These are phyloP conservation scores for Schlechtendalia chinensis DNA, from an alignment of 1,140 invertebrate genomes.

Conservation along the genomic window DNA sequence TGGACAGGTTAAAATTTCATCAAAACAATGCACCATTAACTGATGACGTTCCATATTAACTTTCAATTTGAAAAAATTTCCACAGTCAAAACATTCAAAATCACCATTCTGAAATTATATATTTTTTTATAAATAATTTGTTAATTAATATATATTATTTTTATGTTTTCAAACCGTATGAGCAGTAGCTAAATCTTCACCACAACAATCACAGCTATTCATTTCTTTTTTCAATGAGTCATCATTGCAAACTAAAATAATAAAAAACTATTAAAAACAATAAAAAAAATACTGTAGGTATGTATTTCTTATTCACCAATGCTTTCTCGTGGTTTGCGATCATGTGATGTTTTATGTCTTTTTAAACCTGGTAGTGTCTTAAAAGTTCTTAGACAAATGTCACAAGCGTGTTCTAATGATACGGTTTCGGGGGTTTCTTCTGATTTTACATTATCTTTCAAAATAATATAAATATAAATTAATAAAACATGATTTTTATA, in stretches of 20 bases:
- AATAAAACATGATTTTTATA: neutral
- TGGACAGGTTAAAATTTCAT: slow-evolving; percentile 58
- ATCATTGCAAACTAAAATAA: neutral
- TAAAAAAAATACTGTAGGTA: neutral
- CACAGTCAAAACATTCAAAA: slow-evolving; percentile 60
- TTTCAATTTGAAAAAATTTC: slow-evolving; percentile 61
- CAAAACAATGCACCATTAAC: slow-evolving; percentile 58
- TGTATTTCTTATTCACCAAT: neutral
- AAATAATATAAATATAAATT: slow-evolving; percentile 1
- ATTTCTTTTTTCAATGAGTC: slow-evolving; percentile 49
- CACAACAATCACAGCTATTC: slow-evolving; percentile 60
- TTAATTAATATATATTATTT: neutral
- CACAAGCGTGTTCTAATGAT: neutral
- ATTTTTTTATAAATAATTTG: neutral
- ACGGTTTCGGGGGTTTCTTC: neutral
- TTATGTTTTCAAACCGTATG: slow-evolving; percentile 57
- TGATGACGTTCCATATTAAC: slow-evolving; percentile 59
- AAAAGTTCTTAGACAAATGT: slow-evolving; percentile 32
- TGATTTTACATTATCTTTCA: neutral
- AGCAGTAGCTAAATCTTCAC: slow-evolving; percentile 59
- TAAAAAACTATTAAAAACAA: neutral
- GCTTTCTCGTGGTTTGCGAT: slow-evolving; percentile 23
- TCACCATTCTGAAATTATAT: slow-evolving; percentile 57
- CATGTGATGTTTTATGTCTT: slow-evolving; percentile 39
- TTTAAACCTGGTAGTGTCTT: slow-evolving; percentile 35